These are phyloP conservation scores for Selene dorsalis DNA, from an alignment of 2,797 vertebrate species.

Conservation along the genomic window DNA sequence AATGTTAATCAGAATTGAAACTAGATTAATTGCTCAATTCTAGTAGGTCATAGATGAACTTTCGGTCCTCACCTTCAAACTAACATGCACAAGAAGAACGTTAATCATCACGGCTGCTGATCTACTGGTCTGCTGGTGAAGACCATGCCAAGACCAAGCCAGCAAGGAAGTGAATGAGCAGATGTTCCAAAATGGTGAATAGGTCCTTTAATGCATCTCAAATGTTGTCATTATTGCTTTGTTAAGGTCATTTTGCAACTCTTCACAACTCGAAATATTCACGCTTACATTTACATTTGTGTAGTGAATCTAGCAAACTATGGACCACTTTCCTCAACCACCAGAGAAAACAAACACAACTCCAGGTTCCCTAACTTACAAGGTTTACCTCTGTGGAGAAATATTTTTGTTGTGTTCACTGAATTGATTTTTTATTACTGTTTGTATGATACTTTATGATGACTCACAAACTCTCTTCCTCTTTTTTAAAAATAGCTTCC, in stretches of 20 bases:
- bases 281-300: not conserved
- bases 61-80: not conserved
- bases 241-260: not conserved
- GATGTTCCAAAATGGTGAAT: not conserved
- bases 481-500: slow-evolving; percentile 20
- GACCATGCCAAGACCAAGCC: not conserved
- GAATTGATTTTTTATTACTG: slow-evolving; percentile 1
- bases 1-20: too few species aligned
- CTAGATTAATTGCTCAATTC: too few species aligned
- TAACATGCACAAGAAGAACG: not conserved
- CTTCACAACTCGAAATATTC: not conserved
- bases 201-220: not conserved
- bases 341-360: not conserved
- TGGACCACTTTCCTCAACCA: not conserved
- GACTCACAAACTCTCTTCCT: slow-evolving; percentile 28
- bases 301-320: not conserved
- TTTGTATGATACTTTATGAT: slow-evolving; percentile 5
- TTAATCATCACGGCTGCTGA: too few species aligned
- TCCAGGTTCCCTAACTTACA: not conserved
- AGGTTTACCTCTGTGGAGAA: not conserved
- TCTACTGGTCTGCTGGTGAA: not conserved
- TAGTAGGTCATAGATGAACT: not conserved
- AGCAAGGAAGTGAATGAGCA: not conserved
- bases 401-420: not conserved
- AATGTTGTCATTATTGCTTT: not conserved